A percentile compares a stretch with the other conserved stretches of the same genome.
These are phyloP conservation scores for Dasypolia templi DNA, from an alignment of 2,888 invertebrate species.

Conservation along the genomic window DNA sequence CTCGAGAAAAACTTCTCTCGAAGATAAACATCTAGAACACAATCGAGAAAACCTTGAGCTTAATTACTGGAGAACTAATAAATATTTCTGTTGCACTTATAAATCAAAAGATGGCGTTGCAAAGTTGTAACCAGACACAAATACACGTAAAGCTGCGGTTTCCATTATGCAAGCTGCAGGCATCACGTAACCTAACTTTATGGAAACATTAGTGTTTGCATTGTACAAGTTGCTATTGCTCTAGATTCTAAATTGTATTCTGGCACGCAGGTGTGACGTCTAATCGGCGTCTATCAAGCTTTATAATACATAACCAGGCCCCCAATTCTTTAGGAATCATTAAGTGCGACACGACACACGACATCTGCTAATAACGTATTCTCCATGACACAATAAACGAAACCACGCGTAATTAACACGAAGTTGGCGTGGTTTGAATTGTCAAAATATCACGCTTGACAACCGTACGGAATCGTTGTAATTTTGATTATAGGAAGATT, in stretches of 20 bases:
- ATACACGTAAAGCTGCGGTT: background rate
- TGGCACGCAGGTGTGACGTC: slow-evolving; percentile 48
- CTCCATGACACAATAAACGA: too few species aligned
- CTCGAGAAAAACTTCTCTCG: background rate
- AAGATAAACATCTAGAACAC: background rate
- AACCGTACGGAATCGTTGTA: too few species aligned
- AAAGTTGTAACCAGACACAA: background rate
- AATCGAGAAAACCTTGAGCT: background rate
- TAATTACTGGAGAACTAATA: background rate
- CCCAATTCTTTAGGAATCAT: too few species aligned
- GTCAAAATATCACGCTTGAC: too few species aligned
- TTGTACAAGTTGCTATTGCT: slow-evolving; percentile 41
- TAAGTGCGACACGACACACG: too few species aligned
- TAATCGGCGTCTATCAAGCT: slow-evolving; percentile 19
- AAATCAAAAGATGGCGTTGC: slow-evolving; percentile 21
- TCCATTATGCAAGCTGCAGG: slow-evolving; percentile 12
- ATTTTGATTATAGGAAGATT: too few species aligned
- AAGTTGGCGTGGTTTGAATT: too few species aligned
- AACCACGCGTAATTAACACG: too few species aligned
- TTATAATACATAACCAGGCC: background rate
- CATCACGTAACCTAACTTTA: slow-evolving; percentile 22
- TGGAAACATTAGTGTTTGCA: slow-evolving; percentile 25
- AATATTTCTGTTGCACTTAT: background rate
- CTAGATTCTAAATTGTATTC: slow-evolving; percentile 34
- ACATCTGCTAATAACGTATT: too few species aligned